Percentiles rank a stretch among this genome's conserved stretches.
phyloP scores from a whole-genome alignment of 2,113 vertebrate species.

The Microtus ochrogaster region DNA sequence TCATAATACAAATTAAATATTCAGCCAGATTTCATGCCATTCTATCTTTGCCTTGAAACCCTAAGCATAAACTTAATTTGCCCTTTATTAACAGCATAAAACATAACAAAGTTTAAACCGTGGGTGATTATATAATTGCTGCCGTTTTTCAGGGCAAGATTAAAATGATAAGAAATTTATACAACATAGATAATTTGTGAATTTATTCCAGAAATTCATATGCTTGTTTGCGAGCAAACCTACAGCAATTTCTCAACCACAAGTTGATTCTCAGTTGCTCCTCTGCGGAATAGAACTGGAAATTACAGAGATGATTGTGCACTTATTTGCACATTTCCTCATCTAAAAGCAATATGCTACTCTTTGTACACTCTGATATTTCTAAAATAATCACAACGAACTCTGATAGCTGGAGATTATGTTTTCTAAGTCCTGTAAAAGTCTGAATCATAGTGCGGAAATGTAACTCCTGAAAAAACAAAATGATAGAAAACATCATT shows the following conservation, averaged over 20 bases:
- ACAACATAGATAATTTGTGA: not conserved
- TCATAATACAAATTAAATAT: not conserved
- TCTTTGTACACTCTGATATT: not conserved
- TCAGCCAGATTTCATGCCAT: constrained; percentile 25
- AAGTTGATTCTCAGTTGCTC: not conserved
- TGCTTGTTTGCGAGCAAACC: not conserved
- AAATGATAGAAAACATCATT: not conserved
- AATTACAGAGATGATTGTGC: constrained; percentile 30
- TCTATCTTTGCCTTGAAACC: not conserved
- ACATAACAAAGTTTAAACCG: constrained; percentile 14
- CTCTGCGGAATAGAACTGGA: not conserved
- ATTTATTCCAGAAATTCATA: not conserved
- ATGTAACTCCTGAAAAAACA: constrained; percentile 7
- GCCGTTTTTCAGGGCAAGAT: not conserved
- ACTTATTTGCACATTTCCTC: constrained; percentile 54
- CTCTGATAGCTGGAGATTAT: not conserved
- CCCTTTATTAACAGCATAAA: not conserved
- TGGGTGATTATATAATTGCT: not conserved
- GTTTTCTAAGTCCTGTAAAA: constrained; percentile 57
- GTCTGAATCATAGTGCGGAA: not conserved
- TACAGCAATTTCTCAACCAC: not conserved
- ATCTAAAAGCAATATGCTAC: not conserved
- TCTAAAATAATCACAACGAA: constrained; percentile 29
- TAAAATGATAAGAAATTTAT: not conserved
- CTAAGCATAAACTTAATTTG: not conserved